Conservation (phyloP, 2,888 invertebrate species). For the Cybosia mesomella region DNA sequence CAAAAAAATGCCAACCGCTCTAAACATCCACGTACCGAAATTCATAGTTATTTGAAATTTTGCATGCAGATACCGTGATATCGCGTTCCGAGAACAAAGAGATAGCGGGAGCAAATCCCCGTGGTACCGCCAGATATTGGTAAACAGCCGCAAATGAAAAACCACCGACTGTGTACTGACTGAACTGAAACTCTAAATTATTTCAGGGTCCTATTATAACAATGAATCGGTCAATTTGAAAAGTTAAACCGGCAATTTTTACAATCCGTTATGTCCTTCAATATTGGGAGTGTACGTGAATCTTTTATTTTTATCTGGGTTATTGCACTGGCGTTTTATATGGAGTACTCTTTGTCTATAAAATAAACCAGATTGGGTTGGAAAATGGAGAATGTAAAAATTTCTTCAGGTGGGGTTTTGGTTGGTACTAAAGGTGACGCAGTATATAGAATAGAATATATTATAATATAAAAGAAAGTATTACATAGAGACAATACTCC, state of each 20-base stretch:
- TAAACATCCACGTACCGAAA: slow-evolving; percentile 14
- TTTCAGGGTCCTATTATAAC: slow-evolving; percentile 40
- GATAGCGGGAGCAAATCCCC: slow-evolving; percentile 37
- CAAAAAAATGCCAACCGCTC: neutral
- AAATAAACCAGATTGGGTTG: slow-evolving; percentile 1
- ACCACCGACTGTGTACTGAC: slow-evolving; percentile 23
- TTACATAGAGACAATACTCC: neutral
- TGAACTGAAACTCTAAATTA: slow-evolving; percentile 37
- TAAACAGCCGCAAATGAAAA: slow-evolving; percentile 50
- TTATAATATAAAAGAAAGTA: neutral
- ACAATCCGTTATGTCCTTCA: slow-evolving; percentile 45
- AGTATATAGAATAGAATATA: neutral
- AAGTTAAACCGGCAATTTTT: slow-evolving; percentile 53
- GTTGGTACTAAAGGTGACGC: neutral
- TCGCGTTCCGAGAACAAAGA: slow-evolving; percentile 33
- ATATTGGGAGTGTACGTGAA: slow-evolving; percentile 17
- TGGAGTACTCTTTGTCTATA: neutral
- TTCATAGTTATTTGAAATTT: slow-evolving; percentile 15
- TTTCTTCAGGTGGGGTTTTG: neutral
- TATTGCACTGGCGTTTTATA: neutral
- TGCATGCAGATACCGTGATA: slow-evolving; percentile 35
- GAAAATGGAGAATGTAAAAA: neutral
- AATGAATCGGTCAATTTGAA: slow-evolving; percentile 59
- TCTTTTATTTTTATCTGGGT: slow-evolving; percentile 17
- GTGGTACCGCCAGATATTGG: slow-evolving; percentile 41